These are phyloP conservation scores for Byasa hedistus DNA, from an alignment of 2,888 invertebrate species.

Conservation along the genomic window DNA sequence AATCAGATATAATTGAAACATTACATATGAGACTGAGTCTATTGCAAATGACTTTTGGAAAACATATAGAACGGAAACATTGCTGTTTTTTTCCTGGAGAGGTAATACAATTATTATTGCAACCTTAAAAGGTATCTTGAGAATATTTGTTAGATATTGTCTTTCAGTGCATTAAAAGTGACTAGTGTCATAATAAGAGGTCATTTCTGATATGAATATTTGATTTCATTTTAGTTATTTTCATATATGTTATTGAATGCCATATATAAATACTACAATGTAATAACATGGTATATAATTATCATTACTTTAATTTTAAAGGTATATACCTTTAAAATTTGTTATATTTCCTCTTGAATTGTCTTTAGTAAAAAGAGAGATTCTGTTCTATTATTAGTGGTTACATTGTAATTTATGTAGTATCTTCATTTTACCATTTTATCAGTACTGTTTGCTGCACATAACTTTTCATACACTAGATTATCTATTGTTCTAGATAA, in stretches of 20 bases:
- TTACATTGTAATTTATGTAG: not conserved
- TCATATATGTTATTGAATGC: no score
- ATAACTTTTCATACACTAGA: not conserved
- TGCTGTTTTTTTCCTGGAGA: conserved; percentile 97
- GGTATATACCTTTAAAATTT: no score
- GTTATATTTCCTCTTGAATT: no score
- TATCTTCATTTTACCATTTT: not conserved
- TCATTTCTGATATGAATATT: no score
- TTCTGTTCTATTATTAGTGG: not conserved
- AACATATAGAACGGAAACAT: conserved; percentile 95
- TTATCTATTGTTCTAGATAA: not conserved
- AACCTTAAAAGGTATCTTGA: not conserved
- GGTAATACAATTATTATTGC: conserved; percentile 65
- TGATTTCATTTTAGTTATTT: no score
- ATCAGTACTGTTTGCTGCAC: not conserved
- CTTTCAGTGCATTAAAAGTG: not conserved
- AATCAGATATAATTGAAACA: conserved; percentile 95
- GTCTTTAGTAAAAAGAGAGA: no score
- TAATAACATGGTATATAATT: no score
- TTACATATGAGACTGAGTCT: conserved; percentile 94
- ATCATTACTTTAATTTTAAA: no score
- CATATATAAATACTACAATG: no score
- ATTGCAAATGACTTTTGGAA: conserved; percentile 96
- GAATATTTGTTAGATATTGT: not conserved
- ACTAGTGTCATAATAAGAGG: not conserved